A percentile compares a stretch with the other conserved stretches of the same genome.
These are phyloP conservation scores for Plutella xylostella DNA, from an alignment of 2,888 invertebrate genomes.

Conservation along the genomic window DNA sequence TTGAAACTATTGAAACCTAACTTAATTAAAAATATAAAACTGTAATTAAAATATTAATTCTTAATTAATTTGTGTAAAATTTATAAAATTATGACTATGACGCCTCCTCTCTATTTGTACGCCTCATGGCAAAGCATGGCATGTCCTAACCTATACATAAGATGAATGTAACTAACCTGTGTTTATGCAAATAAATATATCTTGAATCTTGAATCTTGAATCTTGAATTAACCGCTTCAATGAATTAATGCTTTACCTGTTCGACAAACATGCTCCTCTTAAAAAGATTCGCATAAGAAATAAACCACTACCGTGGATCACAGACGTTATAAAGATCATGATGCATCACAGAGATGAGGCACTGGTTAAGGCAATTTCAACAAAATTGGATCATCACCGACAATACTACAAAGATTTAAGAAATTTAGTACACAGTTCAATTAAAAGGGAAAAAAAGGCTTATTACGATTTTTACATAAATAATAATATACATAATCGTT, in stretches of 20 bases:
- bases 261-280: constrained; percentile 1
- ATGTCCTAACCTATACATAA: no score
- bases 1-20: no score
- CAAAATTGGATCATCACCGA: background rate
- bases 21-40: no score
- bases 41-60: no score
- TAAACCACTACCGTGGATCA: background rate
- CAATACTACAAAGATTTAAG: background rate
- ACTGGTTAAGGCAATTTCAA: background rate
- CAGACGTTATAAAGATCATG: constrained; percentile 1
- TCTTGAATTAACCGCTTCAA: background rate
- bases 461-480: constrained; percentile 1
- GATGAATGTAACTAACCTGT: no score
- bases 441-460: background rate
- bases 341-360: background rate
- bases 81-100: no score
- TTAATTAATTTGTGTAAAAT: no score
- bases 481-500: constrained; percentile 1
- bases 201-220: no score
- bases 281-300: background rate
- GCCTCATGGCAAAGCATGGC: no score
- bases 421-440: constrained; percentile 3
- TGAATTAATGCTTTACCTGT: background rate
- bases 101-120: no score
- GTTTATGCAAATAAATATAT: no score